Evolutionary conservation across 2,888 invertebrate genomes (phyloP).

Genomic region (Norana najaformis): DNA sequence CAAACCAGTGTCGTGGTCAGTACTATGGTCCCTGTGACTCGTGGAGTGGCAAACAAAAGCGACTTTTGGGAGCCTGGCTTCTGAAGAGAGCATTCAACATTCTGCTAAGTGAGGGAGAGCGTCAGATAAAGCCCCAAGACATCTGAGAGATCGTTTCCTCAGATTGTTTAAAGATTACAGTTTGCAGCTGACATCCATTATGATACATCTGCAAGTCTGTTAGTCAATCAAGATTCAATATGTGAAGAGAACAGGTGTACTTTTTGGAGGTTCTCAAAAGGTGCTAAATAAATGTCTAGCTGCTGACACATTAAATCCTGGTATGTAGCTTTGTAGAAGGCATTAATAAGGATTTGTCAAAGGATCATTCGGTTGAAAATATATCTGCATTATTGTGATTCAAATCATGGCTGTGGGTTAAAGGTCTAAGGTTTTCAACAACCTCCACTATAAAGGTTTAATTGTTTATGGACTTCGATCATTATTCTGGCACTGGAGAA

Average conservation of each 20-base stretch:
- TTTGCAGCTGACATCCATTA: not conserved
- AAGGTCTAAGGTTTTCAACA: not conserved
- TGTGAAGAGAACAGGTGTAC: not conserved
- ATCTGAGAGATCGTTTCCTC: not conserved
- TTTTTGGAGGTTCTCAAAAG: not conserved
- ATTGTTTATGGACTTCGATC: not conserved
- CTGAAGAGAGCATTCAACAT: constrained; percentile 81
- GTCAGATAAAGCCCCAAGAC: constrained; percentile 74
- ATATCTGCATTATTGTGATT: not conserved
- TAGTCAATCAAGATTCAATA: not conserved
- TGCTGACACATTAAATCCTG: not conserved
- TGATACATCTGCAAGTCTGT: too few species aligned
- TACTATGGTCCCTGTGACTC: constrained; percentile 79
- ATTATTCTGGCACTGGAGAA: not conserved
- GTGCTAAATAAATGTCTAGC: not conserved
- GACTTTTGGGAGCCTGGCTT: constrained; percentile 77
- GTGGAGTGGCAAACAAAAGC: constrained; percentile 75
- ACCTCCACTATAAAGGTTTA: not conserved
- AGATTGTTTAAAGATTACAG: not conserved
- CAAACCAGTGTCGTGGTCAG: constrained; percentile 78
- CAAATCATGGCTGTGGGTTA: not conserved
- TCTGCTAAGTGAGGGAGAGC: constrained; percentile 83
- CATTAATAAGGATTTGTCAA: not conserved
- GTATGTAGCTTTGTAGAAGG: not conserved
- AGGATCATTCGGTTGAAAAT: not conserved